Evolutionary conservation across 2,113 vertebrate genomes (phyloP).

Genomic region (Cinclus cinclus): DNA sequence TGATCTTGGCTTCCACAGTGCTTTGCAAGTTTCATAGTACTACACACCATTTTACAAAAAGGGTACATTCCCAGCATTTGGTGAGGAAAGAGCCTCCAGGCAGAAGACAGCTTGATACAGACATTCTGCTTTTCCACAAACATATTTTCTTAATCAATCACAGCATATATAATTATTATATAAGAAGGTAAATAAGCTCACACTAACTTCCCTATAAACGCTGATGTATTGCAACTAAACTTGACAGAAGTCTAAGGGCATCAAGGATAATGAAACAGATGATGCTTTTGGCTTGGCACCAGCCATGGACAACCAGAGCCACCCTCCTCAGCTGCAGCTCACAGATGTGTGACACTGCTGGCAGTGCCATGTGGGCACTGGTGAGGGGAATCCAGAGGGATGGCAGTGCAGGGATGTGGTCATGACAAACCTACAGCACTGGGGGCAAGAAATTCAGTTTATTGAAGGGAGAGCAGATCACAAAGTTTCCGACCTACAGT

Average conservation of each 20-base stretch:
- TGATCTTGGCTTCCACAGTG: not conserved
- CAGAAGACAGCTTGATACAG: not conserved
- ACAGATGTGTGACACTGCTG: too few species aligned
- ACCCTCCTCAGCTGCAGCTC: rapidly evolving
- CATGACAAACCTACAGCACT: not conserved
- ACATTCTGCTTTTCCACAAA: not conserved
- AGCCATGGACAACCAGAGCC: rapidly evolving
- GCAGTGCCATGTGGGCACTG: rapidly evolving
- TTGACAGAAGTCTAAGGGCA: not conserved
- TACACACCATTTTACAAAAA: not conserved
- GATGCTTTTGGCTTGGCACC: not conserved
- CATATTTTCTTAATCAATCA: not conserved
- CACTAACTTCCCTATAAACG: not conserved
- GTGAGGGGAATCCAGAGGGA: rapidly evolving
- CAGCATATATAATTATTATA: not conserved
- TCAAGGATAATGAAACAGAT: not conserved
- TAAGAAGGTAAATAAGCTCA: not conserved
- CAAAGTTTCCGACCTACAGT: not conserved
- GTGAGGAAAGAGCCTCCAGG: not conserved
- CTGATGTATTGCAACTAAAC: not conserved
- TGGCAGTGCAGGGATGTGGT: rapidly evolving
- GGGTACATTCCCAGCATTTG: not conserved
- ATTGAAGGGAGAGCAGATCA: not conserved
- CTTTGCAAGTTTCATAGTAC: not conserved
- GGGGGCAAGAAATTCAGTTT: not conserved